A percentile compares a stretch with the other conserved stretches of the same genome.
phyloP scores from a whole-genome alignment of 1,140 invertebrate genomes.

The Aethina tumida region DNA sequence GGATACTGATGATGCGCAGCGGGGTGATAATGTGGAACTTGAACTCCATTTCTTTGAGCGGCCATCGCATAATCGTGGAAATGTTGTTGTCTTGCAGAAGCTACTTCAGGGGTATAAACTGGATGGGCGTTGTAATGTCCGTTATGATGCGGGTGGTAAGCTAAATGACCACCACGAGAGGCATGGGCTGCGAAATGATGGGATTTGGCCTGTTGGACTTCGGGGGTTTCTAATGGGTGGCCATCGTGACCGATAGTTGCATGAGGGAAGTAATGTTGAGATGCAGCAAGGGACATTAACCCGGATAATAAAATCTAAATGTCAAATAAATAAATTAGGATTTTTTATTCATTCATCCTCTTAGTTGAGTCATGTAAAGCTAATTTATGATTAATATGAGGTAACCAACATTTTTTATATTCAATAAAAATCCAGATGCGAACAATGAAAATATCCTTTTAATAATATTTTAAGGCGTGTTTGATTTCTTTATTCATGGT shows the following conservation, averaged over 20 bases:
- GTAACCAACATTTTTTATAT: too few species aligned
- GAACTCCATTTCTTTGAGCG: constrained; percentile 36
- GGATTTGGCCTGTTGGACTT: constrained; percentile 48
- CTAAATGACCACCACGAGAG: too few species aligned
- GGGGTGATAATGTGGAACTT: constrained; percentile 21
- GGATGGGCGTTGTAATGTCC: constrained; percentile 45
- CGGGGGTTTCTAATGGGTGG: constrained; percentile 42
- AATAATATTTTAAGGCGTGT: too few species aligned
- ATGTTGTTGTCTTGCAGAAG: constrained; percentile 50
- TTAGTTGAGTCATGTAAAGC: too few species aligned
- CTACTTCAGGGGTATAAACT: constrained; percentile 52
- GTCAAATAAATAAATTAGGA: too few species aligned
- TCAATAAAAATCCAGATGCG: too few species aligned
- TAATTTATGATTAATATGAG: constrained; percentile 15
- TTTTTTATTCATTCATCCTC: too few species aligned
- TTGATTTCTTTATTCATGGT: too few species aligned
- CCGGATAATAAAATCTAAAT: too few species aligned
- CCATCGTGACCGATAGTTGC: constrained; percentile 28
- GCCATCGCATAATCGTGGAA: constrained; percentile 48
- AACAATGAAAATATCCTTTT: too few species aligned
- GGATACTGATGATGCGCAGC: constrained; percentile 18
- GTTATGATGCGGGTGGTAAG: too few species aligned
- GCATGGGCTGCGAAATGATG: constrained; percentile 42
- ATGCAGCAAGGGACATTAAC: too few species aligned
- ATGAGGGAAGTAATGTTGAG: constrained; percentile 16